Base-by-base conservation (phyloP, 2,888 invertebrate genomes). In the Hydroisotoma schaefferi region DNA sequence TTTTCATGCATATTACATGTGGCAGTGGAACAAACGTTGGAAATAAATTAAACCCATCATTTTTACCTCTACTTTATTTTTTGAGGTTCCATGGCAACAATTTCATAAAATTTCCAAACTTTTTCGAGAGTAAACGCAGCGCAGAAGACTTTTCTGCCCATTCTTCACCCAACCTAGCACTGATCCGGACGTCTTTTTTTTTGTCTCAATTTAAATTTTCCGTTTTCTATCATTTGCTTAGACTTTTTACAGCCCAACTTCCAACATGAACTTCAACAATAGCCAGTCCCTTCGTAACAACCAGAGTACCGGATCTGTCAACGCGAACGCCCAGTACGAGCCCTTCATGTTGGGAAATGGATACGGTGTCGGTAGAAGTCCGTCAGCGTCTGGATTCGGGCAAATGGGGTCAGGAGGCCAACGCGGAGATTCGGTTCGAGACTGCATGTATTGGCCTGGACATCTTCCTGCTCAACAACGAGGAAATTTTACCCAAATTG, bases 291-390 rank as follows among this genome's bases (percentile, higher is more conserved):
- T 8, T 20, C 8, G 40, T 15, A 40, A 15, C 20, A 4, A 4
- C 20, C 40, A 40, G 40, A 20, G 40, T 40, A 18, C 40, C 5
- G 5, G n/a, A n/a, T n/a, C n/a, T n/a, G n/a, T n/a, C n/a, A 40
- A 40, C 40, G n/a, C 3, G 25, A 46, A 12, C 25, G n/a, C n/a
- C n/a, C n/a, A n/a, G n/a, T 46, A 46, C 29, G 26, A 20, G 5
- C 46, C 52, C 12, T 29, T 20, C 5, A 47, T 40, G 37, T 23
- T 52, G 12, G 52, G 52, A 20, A 52, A 23, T 22, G 33, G 37
- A 2, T 52, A n/a, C 29, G 52, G 52, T n/a, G 52, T 52, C 12
- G 52, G 52, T 4, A 5, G 18, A 18, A 49, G 28, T 29, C 23
- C 20, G 6, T 23, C 23, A 23, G 20, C 23, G 5, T 5, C 46